phyloP scores from a whole-genome alignment of 2,888 invertebrate species.

The Osedax frankpressi region DNA sequence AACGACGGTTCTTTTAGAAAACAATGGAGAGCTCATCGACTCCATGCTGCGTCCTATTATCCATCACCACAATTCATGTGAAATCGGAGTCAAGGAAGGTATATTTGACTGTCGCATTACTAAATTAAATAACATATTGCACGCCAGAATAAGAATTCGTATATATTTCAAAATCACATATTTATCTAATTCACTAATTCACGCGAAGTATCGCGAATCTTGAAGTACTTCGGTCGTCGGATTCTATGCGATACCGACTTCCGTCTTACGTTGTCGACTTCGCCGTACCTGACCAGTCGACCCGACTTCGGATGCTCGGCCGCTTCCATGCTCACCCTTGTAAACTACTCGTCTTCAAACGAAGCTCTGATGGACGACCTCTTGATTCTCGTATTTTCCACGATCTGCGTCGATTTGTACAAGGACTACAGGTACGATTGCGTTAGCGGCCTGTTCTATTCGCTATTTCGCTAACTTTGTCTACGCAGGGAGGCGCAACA shows the following conservation, averaged over 20 bases:
- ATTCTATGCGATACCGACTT: conserved; percentile 41
- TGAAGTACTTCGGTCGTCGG: conserved; percentile 39
- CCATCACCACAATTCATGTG: conserved; percentile 38
- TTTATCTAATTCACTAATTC: no score
- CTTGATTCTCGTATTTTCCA: conserved; percentile 37
- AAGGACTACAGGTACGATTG: conserved; percentile 35
- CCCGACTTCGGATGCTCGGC: conserved; percentile 37
- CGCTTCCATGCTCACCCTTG: conserved; percentile 36
- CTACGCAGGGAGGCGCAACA: neutral
- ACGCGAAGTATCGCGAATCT: no score
- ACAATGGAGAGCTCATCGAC: conserved; percentile 38
- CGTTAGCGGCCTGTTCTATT: no score
- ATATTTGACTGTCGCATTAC: neutral
- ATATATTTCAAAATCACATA: no score
- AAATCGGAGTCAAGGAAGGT: conserved; percentile 31
- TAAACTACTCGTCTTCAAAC: conserved; percentile 41
- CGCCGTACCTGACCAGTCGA: conserved; percentile 28
- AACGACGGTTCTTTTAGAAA: conserved; percentile 37
- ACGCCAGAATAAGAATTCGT: no score
- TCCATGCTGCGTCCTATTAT: conserved; percentile 39
- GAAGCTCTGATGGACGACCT: conserved; percentile 42
- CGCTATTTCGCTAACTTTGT: neutral
- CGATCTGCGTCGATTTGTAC: conserved; percentile 37
- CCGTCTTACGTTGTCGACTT: conserved; percentile 37
- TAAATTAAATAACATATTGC: no score